Evolutionary conservation across 2,113 vertebrate species (phyloP).

Genomic region (Misgurnus mizolepis): DNA sequence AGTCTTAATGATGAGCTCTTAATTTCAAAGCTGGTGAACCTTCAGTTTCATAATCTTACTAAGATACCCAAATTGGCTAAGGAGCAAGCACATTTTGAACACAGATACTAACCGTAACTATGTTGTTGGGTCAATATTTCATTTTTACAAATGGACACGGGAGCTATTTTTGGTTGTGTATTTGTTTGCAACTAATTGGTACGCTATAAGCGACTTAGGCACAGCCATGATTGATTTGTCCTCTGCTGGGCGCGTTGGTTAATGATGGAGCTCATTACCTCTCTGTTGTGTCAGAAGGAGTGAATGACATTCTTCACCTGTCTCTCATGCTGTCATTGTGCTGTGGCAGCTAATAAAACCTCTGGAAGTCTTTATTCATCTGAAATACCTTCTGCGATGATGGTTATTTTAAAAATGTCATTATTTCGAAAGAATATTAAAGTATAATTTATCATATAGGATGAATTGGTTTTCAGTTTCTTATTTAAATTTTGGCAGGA

Average conservation of each 20-base stretch:
- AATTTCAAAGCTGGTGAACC: slow-evolving; percentile 6
- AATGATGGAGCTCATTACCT: slow-evolving; percentile 34
- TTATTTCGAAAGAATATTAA: too few species aligned
- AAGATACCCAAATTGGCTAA: not conserved
- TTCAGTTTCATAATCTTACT: not conserved
- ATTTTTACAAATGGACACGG: not conserved
- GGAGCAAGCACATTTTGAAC: not conserved
- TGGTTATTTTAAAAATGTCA: too few species aligned
- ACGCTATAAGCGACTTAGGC: not conserved
- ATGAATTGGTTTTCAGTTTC: too few species aligned
- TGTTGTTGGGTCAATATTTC: not conserved
- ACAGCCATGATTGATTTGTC: slow-evolving; percentile 19
- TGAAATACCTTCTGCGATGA: not conserved
- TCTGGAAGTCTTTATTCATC: not conserved
- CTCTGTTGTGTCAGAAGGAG: slow-evolving; percentile 2
- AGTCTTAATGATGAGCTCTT: slow-evolving; percentile 27
- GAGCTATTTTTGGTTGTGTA: not conserved
- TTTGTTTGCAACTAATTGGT: not conserved
- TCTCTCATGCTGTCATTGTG: slow-evolving; percentile 12
- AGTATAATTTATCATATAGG: too few species aligned
- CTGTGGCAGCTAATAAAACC: slow-evolving; percentile 15
- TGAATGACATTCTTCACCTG: slow-evolving; percentile 27
- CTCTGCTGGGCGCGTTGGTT: not conserved
- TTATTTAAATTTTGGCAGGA: too few species aligned
- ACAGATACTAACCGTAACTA: not conserved